phyloP scores from a whole-genome alignment of 2,797 vertebrate genomes.

The Toxotes lorentzi region DNA sequence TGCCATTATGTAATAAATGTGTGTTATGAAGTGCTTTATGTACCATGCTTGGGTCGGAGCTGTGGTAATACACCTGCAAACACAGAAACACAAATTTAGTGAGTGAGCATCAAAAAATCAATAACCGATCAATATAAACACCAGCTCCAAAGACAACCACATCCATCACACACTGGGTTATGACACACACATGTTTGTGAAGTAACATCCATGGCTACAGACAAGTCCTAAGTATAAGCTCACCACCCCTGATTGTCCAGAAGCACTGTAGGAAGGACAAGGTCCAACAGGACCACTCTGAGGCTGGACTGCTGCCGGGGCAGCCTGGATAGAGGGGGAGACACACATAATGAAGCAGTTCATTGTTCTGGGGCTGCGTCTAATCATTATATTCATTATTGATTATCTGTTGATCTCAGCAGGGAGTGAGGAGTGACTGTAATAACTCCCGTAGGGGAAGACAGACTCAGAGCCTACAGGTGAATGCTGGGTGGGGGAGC shows the following conservation, averaged over 20 bases:
- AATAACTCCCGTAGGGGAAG: background rate
- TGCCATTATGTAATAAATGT: background rate
- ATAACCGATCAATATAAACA: background rate
- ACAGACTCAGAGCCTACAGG: no score
- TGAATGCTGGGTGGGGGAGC: background rate
- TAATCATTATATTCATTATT: background rate
- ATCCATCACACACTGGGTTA: background rate
- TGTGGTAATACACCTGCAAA: constrained; percentile 56
- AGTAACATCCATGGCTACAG: background rate
- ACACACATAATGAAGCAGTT: background rate
- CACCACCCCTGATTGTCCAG: constrained; percentile 57
- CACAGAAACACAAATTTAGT: constrained; percentile 16
- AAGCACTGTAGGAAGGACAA: constrained; percentile 63
- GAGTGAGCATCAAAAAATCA: background rate
- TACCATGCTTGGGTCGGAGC: constrained; percentile 45
- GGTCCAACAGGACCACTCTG: constrained; percentile 60
- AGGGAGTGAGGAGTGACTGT: background rate
- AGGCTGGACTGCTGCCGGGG: constrained; percentile 21
- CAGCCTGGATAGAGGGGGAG: constrained; percentile 9
- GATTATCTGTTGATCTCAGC: background rate
- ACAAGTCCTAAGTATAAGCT: constrained; percentile 12
- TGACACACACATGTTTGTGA: background rate
- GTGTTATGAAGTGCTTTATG: background rate
- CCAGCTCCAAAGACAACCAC: no score
- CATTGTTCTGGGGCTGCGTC: background rate